Base-by-base conservation (phyloP, 2,888 invertebrate genomes). In the Apoda limacodes region DNA sequence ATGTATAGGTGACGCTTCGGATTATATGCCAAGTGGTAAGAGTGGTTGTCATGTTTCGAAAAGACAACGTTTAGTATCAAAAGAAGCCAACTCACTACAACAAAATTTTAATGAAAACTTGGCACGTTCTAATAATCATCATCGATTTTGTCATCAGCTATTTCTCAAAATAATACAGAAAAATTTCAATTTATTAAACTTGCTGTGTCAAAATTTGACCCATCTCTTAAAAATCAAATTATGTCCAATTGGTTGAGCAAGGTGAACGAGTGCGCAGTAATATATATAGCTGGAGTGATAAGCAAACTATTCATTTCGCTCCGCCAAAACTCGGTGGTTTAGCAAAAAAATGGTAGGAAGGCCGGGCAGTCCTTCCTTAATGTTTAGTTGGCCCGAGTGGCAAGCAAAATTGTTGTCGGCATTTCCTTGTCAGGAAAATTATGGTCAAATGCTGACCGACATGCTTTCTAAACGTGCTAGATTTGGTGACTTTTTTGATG, bases 341-440 rank as follows among this genome's bases (percentile, higher is more conserved):
- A 13, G 34, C 34, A 12, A 22, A 34, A 13, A 22, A 24, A 19
- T 34, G 34, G 34, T 29, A 34, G 13, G 34, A 34, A 5, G 34
- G 34, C 2, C 15, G 25, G 9, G 12, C n/a, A n/a, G n/a, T n/a
- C n/a, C 25, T 2, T 22, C 22, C 5, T 21, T 34, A 1, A n/a
- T 25, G 7, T 28, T 19, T 19, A 12, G 25, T 2, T 34, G 34
- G 34, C 9, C n/a, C 6, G 26, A 34, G 13, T 34, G 34, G 34
- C 34, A 34, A 15, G 15, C 21, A 4, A 34, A 34, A 17, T 12
- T 34, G 9, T 13, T 13, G n/a, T 9, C 10, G 5, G 34, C 34
- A 5, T 34, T 34, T 29, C 30, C 34, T 2, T 17, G 14, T 13
- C 30, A 34, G 2, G 25, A 26, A 6, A 34, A 34, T 25, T 34